These are phyloP conservation scores for Gorsachius magnificus DNA, from an alignment of 2,797 vertebrate species.

Conservation along the genomic window DNA sequence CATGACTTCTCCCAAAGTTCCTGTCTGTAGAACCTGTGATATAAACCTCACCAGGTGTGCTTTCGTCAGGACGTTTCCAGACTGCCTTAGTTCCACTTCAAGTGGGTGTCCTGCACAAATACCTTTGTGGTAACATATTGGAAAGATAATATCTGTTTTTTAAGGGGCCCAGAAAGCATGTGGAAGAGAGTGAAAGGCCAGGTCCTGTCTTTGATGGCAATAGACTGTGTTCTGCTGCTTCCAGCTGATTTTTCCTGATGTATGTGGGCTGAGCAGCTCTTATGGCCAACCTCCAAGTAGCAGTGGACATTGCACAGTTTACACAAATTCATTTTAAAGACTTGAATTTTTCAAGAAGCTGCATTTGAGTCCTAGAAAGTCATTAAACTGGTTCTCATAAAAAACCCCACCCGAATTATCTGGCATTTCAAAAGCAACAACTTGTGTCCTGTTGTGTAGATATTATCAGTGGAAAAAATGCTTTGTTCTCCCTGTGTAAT, in stretches of 20 bases:
- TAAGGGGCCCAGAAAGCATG: not conserved
- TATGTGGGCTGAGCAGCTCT: not conserved
- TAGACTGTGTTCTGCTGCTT: not conserved
- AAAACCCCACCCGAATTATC: not conserved
- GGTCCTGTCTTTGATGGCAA: not conserved
- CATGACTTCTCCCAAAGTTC: not conserved
- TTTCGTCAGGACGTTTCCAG: not conserved
- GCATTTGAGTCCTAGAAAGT: not conserved
- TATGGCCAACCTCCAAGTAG: not conserved
- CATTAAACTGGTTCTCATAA: not conserved
- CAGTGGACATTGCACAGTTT: not conserved
- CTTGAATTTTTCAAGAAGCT: not conserved
- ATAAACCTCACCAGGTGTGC: not conserved
- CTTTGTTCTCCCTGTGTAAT: not conserved
- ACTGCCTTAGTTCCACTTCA: not conserved
- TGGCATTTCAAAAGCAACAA: slow-evolving; percentile 18
- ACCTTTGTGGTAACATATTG: not conserved
- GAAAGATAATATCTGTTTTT: not conserved
- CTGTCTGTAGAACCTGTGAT: not conserved
- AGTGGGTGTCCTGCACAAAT: not conserved
- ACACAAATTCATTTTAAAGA: not conserved
- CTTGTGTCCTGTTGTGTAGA: not conserved
- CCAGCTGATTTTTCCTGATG: not conserved
- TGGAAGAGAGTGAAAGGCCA: not conserved
- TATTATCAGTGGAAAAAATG: not conserved